Base-by-base conservation (phyloP, 2,113 vertebrate genomes). In the Rhinoptilus africanus region DNA sequence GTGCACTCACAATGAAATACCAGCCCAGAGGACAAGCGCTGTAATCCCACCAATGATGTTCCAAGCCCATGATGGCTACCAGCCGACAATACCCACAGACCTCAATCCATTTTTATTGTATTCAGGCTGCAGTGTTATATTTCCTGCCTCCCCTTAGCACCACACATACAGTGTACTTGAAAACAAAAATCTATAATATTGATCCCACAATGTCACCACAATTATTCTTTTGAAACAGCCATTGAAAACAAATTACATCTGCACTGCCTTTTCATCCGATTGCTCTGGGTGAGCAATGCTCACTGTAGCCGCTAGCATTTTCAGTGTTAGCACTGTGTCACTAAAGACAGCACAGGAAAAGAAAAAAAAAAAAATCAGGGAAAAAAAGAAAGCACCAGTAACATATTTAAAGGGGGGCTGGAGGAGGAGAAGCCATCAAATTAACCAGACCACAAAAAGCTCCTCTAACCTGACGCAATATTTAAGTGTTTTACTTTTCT, bases 191-290 rank as follows among this genome's bases (percentile, higher is more conserved):
- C 99, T 98, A 99, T 99, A 99, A 97, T 99, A 99, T 99, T 99
- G 99, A 99, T 99, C 98, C 96, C 97, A 81, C 99, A 98, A 98
- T 99, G 99, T 99, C 99, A 99, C 99, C 99, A 99, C 99, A 99
- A 99, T 99, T 99, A 99, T 99, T 99, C 99, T 99, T 99, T 99
- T 99, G 99, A 99, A 99, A 99, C 99, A 99, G 99, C 99, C 99
- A 99, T 99, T 99, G 99, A 99, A 99, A 99, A 99, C 99, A 99
- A 99, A 99, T 99, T 99, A 99, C 99, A 99, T 99, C 99, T 99
- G 99, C 99, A 99, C 99, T 99, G 99, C 99, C 99, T 99, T 99
- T 99, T 99, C 99, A 99, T 99, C 99, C 99, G 98, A 99, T 99
- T 98, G 99, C 99, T 99, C 98, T 97, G 98, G 98, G 99, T 99